Evolutionary conservation across 2,888 invertebrate species (phyloP), one percentile per base, ranked within the genome.

Genomic region (Kuschelorhynchus macadamiae): DNA sequence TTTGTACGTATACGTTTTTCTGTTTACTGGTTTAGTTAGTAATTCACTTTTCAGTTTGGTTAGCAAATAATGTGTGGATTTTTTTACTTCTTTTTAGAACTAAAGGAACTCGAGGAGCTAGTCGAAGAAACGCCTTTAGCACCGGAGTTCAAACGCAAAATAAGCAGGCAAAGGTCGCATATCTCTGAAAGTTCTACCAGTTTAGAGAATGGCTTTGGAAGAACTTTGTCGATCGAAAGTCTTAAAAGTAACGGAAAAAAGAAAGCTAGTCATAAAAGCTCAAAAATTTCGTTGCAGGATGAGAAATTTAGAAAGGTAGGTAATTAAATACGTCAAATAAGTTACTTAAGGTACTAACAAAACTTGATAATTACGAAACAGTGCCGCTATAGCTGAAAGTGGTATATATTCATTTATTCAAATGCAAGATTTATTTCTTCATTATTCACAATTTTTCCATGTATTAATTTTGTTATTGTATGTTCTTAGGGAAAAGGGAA

Each of bases 141-240:
- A 1, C 87, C 86, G 47, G 92, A 92, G 78, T 85, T 92, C 74
- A 86, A 90, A 72, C 87, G 88, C 75, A 91, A 91, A 81, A 83
- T 93, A 66, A 81, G 80, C 21, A 87, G 90, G 70, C 90, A 89
- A 41, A 85, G 90, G 63, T 92, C 92, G 0, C 86, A 91, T 44
- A 79, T 84, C 66, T 91, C 91, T 0, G 92, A 92, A 80, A 91
- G 91, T 76, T 85, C 89, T 18, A 89, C 89, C 8, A 92, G 92
- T 75, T 85, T 88, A 4, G 86, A 86, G 77, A 73, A 74, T 63
- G 72, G 73, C 44, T 79, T 79, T 67, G 77, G 78, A 62, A 85
- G 86, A 7, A 86, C 83, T 75, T 72, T 77, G 50, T 80, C 80
- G 0, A 60, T 59, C 3, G 77, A 78, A 36, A 63, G 63, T n/a